phyloP scores from a whole-genome alignment of 1,140 invertebrate genomes.

The Drosophila mauritiana region DNA sequence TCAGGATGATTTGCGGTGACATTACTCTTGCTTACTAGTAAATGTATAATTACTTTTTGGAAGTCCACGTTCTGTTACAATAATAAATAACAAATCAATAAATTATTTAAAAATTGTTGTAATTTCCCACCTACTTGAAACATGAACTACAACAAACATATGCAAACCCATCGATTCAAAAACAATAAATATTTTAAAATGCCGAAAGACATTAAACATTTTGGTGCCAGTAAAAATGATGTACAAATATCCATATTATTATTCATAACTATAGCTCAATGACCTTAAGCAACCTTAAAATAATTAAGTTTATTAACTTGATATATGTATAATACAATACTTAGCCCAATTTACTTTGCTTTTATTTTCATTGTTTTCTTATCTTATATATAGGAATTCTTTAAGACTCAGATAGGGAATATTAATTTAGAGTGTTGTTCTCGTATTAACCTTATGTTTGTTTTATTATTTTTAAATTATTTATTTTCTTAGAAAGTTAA shows the following conservation, averaged over 20 bases:
- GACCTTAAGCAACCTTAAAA: constrained; percentile 23
- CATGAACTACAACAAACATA: not conserved
- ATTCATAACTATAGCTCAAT: constrained; percentile 67
- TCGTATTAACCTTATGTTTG: constrained; percentile 64
- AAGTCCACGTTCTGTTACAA: not conserved
- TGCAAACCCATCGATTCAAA: not conserved
- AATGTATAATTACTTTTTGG: not conserved
- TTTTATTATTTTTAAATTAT: constrained; percentile 79
- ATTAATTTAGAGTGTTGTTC: constrained; percentile 60
- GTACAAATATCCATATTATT: constrained; percentile 60
- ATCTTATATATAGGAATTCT: constrained; percentile 43
- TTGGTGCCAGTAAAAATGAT: constrained; percentile 79
- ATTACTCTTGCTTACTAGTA: no score
- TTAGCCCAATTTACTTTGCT: constrained; percentile 68
- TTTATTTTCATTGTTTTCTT: constrained; percentile 50
- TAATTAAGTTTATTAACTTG: constrained; percentile 16
- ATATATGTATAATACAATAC: constrained; percentile 11
- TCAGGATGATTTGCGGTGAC: no score
- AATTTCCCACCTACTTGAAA: not conserved
- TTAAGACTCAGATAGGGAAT: constrained; percentile 20
- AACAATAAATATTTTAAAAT: not conserved
- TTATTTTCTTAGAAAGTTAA: constrained; percentile 59
- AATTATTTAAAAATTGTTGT: no score
- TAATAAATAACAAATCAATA: no score
- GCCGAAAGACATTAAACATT: constrained; percentile 11